phyloP scores from a whole-genome alignment of 1,140 invertebrate genomes.

The Holcopasites calliopsidis region DNA sequence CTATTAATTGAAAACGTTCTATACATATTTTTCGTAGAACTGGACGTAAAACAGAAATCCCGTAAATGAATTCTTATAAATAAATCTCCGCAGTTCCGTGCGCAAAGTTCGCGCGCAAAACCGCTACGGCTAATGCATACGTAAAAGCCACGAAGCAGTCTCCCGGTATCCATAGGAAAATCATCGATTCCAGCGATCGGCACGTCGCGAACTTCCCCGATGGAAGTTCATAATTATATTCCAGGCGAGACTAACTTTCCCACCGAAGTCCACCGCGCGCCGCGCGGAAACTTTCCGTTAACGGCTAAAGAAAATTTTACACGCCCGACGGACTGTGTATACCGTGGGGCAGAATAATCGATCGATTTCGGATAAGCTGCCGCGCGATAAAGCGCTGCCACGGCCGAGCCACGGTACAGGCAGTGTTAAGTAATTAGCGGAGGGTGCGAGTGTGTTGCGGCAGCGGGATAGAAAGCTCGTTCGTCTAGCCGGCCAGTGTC shows the following conservation, averaged over 20 bases:
- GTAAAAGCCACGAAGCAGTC: not conserved
- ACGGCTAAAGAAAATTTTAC: conserved; percentile 26
- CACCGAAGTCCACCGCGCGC: not conserved
- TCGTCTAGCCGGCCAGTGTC: not conserved
- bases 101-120: too few species aligned
- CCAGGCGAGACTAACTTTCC: not conserved
- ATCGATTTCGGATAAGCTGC: conserved; percentile 22
- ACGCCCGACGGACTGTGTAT: not conserved
- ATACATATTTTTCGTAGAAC: too few species aligned
- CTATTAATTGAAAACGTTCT: too few species aligned
- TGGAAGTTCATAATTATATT: conserved; percentile 9
- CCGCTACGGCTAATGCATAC: not conserved
- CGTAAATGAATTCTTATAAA: too few species aligned
- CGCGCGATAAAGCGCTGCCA: conserved; percentile 6
- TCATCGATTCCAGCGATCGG: not conserved
- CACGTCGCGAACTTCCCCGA: not conserved
- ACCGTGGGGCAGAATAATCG: conserved; percentile 16
- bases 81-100: too few species aligned
- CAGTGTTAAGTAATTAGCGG: conserved; percentile 43
- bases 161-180: not conserved
- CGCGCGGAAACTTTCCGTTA: not conserved
- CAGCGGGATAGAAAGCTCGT: conserved; percentile 4
- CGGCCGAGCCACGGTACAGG: not conserved
- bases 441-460: conserved; percentile 28
- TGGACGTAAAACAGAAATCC: too few species aligned